Conservation (phyloP, 2,888 invertebrate species). For the Drosophila mimica region DNA sequence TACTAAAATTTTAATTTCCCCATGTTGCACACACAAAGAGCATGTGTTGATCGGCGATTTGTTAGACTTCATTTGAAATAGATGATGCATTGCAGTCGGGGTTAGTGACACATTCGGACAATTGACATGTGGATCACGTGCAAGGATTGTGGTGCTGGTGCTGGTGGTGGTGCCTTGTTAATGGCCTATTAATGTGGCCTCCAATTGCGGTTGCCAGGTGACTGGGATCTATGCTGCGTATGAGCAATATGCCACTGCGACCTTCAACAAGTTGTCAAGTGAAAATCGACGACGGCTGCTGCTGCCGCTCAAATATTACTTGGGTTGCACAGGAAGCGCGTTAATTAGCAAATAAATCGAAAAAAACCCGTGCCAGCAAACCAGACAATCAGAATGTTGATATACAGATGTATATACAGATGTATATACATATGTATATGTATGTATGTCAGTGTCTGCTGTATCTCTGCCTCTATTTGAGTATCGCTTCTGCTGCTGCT, state of each 20-base stretch:
- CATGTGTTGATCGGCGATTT: slow-evolving; percentile 16
- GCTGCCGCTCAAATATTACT: slow-evolving; percentile 7
- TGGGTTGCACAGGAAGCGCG: slow-evolving; percentile 63
- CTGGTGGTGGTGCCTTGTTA: slow-evolving; percentile 49
- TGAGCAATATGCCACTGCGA: slow-evolving; percentile 63
- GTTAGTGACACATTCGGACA: background rate
- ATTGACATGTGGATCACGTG: slow-evolving; percentile 64
- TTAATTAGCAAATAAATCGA: slow-evolving; percentile 76
- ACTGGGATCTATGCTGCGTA: slow-evolving; percentile 44
- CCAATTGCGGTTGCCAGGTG: slow-evolving; percentile 57
- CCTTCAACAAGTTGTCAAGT: slow-evolving; percentile 74
- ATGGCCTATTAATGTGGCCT: slow-evolving; percentile 70
- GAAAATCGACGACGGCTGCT: slow-evolving; percentile 32
- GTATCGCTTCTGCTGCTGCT: slow-evolving; percentile 1
- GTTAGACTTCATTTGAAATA: too few species aligned
- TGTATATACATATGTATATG: slow-evolving; percentile 1
- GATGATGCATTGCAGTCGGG: too few species aligned
- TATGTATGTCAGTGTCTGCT: slow-evolving; percentile 15
- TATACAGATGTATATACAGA: slow-evolving; percentile 1
- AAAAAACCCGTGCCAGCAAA: slow-evolving; percentile 63
- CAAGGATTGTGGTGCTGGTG: slow-evolving; percentile 30
- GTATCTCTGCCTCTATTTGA: slow-evolving; percentile 26
- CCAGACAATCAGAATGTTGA: slow-evolving; percentile 48
- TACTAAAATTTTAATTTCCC: background rate
- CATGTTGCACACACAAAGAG: background rate